These are phyloP conservation scores for Agonopterix heracliana DNA, from an alignment of 2,888 invertebrate species.

Conservation along the genomic window DNA sequence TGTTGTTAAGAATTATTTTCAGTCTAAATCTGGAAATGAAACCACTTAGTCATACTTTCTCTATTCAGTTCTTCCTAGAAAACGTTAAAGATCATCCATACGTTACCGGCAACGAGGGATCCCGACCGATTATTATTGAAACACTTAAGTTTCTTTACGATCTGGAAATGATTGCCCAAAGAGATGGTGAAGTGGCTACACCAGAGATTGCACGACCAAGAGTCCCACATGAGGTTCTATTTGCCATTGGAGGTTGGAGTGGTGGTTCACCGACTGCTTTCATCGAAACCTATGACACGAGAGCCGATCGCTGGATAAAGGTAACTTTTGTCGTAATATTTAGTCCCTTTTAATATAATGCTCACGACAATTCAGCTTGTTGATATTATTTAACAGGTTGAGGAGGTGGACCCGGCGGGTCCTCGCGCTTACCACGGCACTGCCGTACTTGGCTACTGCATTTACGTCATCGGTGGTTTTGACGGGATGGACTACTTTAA, in stretches of 20 bases:
- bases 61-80: constrained; percentile 88
- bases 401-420: constrained; percentile 87
- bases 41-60: neutral
- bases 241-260: constrained; percentile 78
- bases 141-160: constrained; percentile 94
- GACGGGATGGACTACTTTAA: constrained; percentile 93
- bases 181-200: constrained; percentile 88
- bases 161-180: constrained; percentile 88
- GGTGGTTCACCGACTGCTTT: constrained; percentile 84
- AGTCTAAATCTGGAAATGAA: neutral
- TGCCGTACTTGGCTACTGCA: constrained; percentile 87
- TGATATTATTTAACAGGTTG: constrained; percentile 60
- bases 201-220: constrained; percentile 89
- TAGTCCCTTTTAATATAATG: neutral
- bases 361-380: neutral
- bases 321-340: constrained; percentile 34
- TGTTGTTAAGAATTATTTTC: constrained; percentile 1
- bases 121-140: constrained; percentile 92
- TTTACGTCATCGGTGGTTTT: constrained; percentile 95
- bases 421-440: constrained; percentile 96
- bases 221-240: constrained; percentile 91
- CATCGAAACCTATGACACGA: constrained; percentile 92
- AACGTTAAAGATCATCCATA: constrained; percentile 92
- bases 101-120: constrained; percentile 87
- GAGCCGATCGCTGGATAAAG: constrained; percentile 93